Evolutionary conservation across 2,888 invertebrate genomes (phyloP), one percentile per base, ranked within the genome.

Genomic region (Patella ulyssiponensis): DNA sequence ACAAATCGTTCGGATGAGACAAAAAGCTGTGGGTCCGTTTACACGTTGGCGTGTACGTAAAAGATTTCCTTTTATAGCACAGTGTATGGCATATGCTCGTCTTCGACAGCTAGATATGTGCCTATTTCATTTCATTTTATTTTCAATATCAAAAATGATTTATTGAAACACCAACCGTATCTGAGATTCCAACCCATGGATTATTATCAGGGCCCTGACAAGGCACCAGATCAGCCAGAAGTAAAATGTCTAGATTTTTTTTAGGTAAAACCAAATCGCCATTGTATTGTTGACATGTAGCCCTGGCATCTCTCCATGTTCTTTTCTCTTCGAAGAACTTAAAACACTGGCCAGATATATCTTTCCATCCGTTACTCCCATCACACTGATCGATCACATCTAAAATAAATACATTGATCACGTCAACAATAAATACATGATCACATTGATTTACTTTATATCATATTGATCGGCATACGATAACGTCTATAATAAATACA

Each of bases 161-260:
- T 9, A 44, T 44, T 44, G 44, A 44, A 44, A 11, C 14, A 78
- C 83, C 79, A 78, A 87, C 87, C n/a, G 79, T 83, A 75, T 86
- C 87, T 44, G 87, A 86, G 1, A 86, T 74, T 12, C 86, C 87
- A 52, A 85, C 82, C 87, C 87, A 87, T 0, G 82, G 74, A 15
- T 82, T 79, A 58, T 82, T 82, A 20, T 82, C 81, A 2, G 52
- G 73, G 5, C 80, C 80, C 14, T 79, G 80, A 78, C 86, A 86
- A 11, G 78, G 44, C 0, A 86, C 73, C 20, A 86, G 74, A 56
- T 83, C 84, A 52, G 81, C 79, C 23, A 85, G 72, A 9, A 79
- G 75, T 11, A 77, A 64, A 27, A 83, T 20, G 71, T 83, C 75
- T 52, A 77, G 69, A 51, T 80, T 74, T 27, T 79, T 75, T 23